Evolutionary conservation across 1,140 invertebrate species (phyloP), one percentile per base, ranked within the genome.

Genomic region (Drosophila orena): DNA sequence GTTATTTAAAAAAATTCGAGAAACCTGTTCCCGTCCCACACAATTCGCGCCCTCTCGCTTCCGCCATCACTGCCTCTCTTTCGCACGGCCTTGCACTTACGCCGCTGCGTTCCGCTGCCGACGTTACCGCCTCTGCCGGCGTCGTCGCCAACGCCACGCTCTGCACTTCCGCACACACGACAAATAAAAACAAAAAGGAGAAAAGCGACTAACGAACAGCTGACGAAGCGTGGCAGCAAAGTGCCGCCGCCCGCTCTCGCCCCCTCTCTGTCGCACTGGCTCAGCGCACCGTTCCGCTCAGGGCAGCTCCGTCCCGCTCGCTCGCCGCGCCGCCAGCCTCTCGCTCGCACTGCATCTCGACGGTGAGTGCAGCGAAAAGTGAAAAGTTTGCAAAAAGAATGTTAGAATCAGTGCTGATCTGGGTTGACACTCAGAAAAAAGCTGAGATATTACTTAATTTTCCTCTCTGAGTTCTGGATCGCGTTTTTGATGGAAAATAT

Each of bases 11-110:
- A 12, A 27, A 43, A 22, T 14, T 15, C 7, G 15, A 46, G 14
- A 22, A n/a, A n/a, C 12, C 1, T 27, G 8, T 35, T 4, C 2
- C 17, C n/a, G 12, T 30, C 11, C 11, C 27, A 20, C 43, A 34
- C 24, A 11, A 14, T 62, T 12, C 37, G 11, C 40, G 6, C 56
- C 44, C 37, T 58, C 43, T 27, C 72, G 70, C 24, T 35, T 34
- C 4, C 42, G 12, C 59, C 7, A n/a, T 8, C n/a, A 15, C 17
- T 55, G 4, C n/a, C 60, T 46, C 64, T 44, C 79, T 77, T 55
- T 83, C 85, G 80, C 85, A 80, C 84, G 75, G 83, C 84, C 83
- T 89, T 86, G 83, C 75, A 86, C 69, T 77, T 76, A 74, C 53
- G 79, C 75, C 42, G 71, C 76, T 88, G 83, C 83, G 79, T 88